Percentiles rank a stretch among this genome's conserved stretches.
These are phyloP conservation scores for Porites rus DNA, from an alignment of 92 coral and sea anemone genomes.

Conservation along the genomic window DNA sequence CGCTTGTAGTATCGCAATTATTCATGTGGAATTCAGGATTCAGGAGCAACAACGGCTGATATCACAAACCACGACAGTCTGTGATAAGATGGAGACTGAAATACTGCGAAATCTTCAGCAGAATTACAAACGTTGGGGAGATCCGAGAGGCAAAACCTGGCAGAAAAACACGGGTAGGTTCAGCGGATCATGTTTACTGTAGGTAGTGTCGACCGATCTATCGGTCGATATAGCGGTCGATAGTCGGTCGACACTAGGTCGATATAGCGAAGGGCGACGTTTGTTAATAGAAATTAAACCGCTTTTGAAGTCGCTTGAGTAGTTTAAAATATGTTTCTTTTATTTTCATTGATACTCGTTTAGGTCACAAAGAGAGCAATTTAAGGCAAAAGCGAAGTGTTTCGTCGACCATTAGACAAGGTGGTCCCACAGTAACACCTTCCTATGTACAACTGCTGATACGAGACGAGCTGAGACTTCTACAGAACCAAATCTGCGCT, in stretches of 20 bases:
- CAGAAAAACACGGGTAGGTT: no score
- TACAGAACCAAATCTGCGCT: conserved; percentile 49
- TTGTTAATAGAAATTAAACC: no score
- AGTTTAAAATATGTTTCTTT: no score
- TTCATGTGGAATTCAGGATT: conserved; percentile 43
- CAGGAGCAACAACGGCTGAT: conserved; percentile 30
- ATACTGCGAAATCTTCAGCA: no score
- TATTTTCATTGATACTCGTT: not conserved
- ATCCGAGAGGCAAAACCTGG: no score
- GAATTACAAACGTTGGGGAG: no score
- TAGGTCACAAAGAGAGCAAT: conserved; percentile 3
- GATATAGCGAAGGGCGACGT: no score
- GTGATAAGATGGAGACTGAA: conserved; percentile 51
- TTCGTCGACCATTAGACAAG: not conserved
- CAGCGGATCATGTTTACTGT: no score
- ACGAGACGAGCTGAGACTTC: conserved; percentile 28
- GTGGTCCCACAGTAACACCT: not conserved
- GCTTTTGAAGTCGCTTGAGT: no score
- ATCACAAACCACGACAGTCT: conserved; percentile 3
- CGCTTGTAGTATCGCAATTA: conserved; percentile 4
- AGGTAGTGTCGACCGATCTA: no score
- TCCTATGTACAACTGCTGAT: not conserved
- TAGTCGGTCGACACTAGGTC: no score
- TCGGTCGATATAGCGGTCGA: no score
- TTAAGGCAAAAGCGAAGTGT: not conserved